phyloP scores from a whole-genome alignment of 2,888 invertebrate species.

The Polymixis lichenea region DNA sequence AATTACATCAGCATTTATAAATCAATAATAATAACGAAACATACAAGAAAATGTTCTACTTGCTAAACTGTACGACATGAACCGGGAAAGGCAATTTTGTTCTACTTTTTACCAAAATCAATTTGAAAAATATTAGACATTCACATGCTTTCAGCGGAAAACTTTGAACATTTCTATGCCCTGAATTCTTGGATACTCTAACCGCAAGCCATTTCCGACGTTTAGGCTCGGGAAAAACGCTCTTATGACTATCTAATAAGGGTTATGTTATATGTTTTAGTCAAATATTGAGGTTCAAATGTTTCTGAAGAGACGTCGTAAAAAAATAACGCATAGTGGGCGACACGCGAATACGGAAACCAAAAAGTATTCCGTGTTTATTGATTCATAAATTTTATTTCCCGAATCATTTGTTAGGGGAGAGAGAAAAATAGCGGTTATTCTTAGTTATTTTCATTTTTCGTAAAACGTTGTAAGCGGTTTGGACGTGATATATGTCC shows the following conservation, averaged over 20 bases:
- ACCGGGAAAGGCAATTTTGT: constrained; percentile 44
- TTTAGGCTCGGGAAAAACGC: constrained; percentile 22
- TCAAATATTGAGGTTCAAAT: constrained; percentile 57
- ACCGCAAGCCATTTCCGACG: constrained; percentile 23
- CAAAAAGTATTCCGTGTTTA: constrained; percentile 63
- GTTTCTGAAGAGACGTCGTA: constrained; percentile 61
- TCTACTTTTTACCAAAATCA: constrained; percentile 53
- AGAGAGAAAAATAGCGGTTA: constrained; percentile 53
- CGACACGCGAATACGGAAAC: constrained; percentile 63
- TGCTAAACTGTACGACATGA: constrained; percentile 34
- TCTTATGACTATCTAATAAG: constrained; percentile 40
- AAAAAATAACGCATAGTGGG: constrained; percentile 62
- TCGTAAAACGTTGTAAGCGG: constrained; percentile 55
- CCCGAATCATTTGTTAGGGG: constrained; percentile 58
- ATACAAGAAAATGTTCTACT: constrained; percentile 43
- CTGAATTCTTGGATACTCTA: constrained; percentile 59
- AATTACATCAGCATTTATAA: constrained; percentile 54
- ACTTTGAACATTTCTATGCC: constrained; percentile 63
- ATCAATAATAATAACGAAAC: constrained; percentile 27
- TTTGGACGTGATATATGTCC: constrained; percentile 52
- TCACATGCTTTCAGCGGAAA: constrained; percentile 60
- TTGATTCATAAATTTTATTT: constrained; percentile 70
- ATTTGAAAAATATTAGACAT: constrained; percentile 63
- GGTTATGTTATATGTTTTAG: constrained; percentile 10
- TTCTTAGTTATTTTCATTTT: constrained; percentile 58